Base-by-base conservation (phyloP, 2,113 vertebrate species). In the Tympanuchus pallidicinctus region DNA sequence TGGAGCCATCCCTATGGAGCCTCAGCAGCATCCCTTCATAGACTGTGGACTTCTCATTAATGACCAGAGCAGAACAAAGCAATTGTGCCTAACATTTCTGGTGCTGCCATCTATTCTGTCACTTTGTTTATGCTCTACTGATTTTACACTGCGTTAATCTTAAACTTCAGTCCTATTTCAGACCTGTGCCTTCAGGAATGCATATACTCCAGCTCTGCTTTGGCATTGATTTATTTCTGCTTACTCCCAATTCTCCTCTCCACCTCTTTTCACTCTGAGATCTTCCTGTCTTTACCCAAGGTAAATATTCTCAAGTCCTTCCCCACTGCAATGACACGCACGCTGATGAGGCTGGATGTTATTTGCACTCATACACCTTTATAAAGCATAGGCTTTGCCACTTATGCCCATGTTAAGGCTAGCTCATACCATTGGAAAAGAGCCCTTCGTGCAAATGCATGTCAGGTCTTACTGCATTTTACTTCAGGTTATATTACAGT, bases 181-280 rank as follows among this genome's bases (percentile, higher is more conserved):
- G 20, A 52, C 30, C 60, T 60, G 11, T 70, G 22, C 47, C 79
- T 88, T 89, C 45, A 82, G 76, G 60, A 91, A 3, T n/a, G 38
- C 21, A 32, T 66, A 75, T 0, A 1, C 24, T 66, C 34, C 59
- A 60, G 4, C 30, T 92, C 72, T 83, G 28, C 60, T 89, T 85
- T 80, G 40, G 45, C 71, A 45, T 6, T 87, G 45, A 70, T 88
- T 89, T 82, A 56, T 91, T 92, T 93, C 59, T 79, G 70, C 48
- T 48, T 64, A 16, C 20, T 93, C 69, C 78, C 18, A 50, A 0
- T 42, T 89, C 74, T 87, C 19, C 10, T 82, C 11, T 75, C 45
- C 45, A 34, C 32, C 11, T 73, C 27, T 79, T 11, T 18, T 76
- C 25, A 47, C n/a, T 64, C 45, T 60, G 76, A 82, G 10, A 5